Evolutionary conservation across 2,888 invertebrate genomes (phyloP).

Genomic region (Noctuana brunneofusca): DNA sequence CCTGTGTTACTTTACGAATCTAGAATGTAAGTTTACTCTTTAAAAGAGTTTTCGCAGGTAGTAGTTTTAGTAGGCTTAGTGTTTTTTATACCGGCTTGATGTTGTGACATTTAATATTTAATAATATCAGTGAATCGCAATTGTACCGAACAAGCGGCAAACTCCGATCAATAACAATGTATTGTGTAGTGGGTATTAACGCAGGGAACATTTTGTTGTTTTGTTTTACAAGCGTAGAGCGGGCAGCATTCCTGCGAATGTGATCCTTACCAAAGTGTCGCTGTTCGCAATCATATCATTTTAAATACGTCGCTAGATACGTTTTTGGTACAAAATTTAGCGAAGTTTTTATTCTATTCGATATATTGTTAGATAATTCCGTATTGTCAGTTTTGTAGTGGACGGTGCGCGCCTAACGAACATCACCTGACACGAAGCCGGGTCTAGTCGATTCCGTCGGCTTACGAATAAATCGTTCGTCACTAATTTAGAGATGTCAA

Average conservation of each 20-base stretch:
- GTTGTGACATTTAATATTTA: constrained; percentile 81
- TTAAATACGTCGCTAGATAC: constrained; percentile 74
- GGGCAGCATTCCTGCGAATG: constrained; percentile 63
- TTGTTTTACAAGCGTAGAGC: constrained; percentile 54
- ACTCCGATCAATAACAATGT: constrained; percentile 76
- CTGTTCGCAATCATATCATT: constrained; percentile 80
- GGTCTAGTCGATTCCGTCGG: constrained; percentile 67
- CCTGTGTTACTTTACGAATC: constrained; percentile 76
- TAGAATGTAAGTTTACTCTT: constrained; percentile 80
- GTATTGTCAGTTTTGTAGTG: constrained; percentile 66
- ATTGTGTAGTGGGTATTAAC: constrained; percentile 77
- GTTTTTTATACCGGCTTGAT: constrained; percentile 84
- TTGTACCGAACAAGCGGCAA: constrained; percentile 70
- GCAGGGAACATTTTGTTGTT: constrained; percentile 52
- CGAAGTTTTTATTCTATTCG: constrained; percentile 76
- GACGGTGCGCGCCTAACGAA: constrained; percentile 45
- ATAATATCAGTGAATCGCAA: constrained; percentile 68
- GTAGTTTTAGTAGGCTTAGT: constrained; percentile 83
- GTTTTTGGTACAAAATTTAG: constrained; percentile 79
- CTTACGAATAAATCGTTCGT: constrained; percentile 47
- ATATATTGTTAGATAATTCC: constrained; percentile 79
- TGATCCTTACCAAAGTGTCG: constrained; percentile 79
- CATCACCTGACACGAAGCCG: constrained; percentile 49
- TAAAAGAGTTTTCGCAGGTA: constrained; percentile 82
- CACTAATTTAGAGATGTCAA: constrained; percentile 43